Evolutionary conservation across 2,113 vertebrate species (phyloP), one percentile per base, ranked within the genome.

Genomic region (Brachypteracias leptosomus): DNA sequence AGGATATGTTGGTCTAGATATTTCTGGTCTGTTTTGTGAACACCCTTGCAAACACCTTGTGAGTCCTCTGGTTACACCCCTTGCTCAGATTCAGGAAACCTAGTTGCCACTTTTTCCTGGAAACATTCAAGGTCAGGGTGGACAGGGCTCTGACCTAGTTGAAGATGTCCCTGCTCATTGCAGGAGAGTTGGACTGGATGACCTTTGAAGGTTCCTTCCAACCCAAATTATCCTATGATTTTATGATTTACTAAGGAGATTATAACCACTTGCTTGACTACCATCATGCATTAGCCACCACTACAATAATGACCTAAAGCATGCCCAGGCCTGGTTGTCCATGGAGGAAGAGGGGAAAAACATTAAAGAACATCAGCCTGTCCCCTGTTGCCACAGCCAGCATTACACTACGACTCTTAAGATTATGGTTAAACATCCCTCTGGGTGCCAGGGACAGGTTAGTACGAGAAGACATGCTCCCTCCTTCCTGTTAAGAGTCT

Each of bases 231-330:
- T 36, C n/a, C 47, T n/a, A 2, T n/a, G 29, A 74, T 58, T 89
- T 33, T 25, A 2, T n/a, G n/a, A 70, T 54, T 89, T 73, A 7
- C 40, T 68, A 62, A 52, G 28, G 24, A 58, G 31, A 13, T 49
- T 70, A 31, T 40, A 84, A 51, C 21, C 36, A 62, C 40, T 35
- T 3, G 4, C 10, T 85, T 83, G 67, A 49, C 9, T 33, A 11
- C 46, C 17, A 44, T 47, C 0, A 2, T 1, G 3, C 25, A 86
- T 26, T 44, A 87, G 33, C 40, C 84, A 49, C 13, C 2, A 3
- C 76, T 65, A 19, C 0, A 0, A 9, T 36, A 11, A 1, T 21
- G 46, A 61, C 40, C 36, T 55, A 68, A 29, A 83, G 44, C 11
- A 25, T 25, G 14, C 29, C 18, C 61, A 71, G 46, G 51, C 11